Evolutionary conservation across 2,113 vertebrate species (phyloP).

Genomic region (Athene cunicularia): DNA sequence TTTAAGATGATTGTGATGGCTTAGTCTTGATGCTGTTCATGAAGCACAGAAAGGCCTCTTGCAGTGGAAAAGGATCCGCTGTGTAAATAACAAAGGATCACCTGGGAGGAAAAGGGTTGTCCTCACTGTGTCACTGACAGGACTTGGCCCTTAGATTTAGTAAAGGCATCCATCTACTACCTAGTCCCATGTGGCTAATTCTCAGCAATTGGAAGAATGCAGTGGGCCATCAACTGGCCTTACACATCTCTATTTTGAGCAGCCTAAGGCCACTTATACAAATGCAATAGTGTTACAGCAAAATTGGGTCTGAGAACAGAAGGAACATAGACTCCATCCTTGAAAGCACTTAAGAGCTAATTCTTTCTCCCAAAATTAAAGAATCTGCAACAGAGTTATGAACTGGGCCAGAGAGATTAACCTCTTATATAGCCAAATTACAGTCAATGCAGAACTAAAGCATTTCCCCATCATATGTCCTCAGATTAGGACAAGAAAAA

Average conservation of each 20-base stretch:
- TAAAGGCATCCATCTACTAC: background rate
- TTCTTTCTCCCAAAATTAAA: background rate
- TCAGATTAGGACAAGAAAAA: background rate
- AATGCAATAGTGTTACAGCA: background rate
- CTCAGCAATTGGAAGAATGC: background rate
- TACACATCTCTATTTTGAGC: background rate
- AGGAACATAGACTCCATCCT: background rate
- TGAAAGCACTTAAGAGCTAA: background rate
- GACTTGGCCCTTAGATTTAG: background rate
- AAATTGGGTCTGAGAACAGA: background rate
- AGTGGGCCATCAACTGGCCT: background rate
- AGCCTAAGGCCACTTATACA: background rate
- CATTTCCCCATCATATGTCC: background rate
- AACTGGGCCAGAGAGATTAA: background rate
- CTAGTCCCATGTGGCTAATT: background rate
- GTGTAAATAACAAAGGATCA: background rate
- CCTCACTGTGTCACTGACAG: background rate
- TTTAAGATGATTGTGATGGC: conserved; percentile 13
- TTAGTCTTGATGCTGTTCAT: background rate
- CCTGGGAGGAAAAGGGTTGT: background rate
- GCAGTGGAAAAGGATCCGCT: background rate
- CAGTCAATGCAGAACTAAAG: background rate
- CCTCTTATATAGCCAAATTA: background rate
- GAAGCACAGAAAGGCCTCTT: background rate
- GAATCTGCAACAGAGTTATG: background rate